Percentiles rank a stretch among this genome's conserved stretches.
Evolutionary conservation across 2,113 vertebrate species (phyloP).

Genomic region (Lamprologus callipterus): DNA sequence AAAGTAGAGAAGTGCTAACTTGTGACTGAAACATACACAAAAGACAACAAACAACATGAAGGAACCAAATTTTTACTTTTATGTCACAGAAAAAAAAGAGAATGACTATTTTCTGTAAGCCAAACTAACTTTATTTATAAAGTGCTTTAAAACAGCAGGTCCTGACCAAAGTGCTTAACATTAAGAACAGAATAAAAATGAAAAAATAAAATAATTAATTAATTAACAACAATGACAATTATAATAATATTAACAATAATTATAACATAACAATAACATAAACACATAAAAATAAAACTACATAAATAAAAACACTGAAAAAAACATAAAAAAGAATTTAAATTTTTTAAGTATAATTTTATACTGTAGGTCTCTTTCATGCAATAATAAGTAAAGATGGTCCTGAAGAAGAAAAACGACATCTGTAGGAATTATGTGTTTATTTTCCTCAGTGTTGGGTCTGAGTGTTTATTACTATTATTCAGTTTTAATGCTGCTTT

Average conservation of each 20-base stretch:
- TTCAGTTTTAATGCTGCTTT: not conserved
- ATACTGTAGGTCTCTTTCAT: accelerated
- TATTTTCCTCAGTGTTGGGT: not conserved
- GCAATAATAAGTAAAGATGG: accelerated
- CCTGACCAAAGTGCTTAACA: not conserved
- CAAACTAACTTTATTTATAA: not conserved
- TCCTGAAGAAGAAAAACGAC: accelerated
- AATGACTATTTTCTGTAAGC: not conserved
- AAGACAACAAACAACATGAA: accelerated
- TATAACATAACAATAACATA: accelerated
- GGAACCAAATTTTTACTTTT: accelerated
- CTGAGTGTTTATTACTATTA: accelerated
- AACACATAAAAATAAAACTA: not conserved
- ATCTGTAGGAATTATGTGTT: not conserved
- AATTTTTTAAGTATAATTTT: accelerated
- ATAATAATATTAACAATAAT: not conserved
- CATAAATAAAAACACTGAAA: not conserved
- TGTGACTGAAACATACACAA: not conserved
- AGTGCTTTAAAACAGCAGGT: accelerated
- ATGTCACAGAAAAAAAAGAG: accelerated
- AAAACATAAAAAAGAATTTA: accelerated
- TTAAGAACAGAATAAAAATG: not conserved
- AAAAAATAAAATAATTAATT: accelerated
- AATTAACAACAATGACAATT: accelerated
- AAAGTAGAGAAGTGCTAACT: accelerated